These are phyloP conservation scores for Papilio helenus DNA, from an alignment of 1,140 invertebrate genomes.

Conservation along the genomic window DNA sequence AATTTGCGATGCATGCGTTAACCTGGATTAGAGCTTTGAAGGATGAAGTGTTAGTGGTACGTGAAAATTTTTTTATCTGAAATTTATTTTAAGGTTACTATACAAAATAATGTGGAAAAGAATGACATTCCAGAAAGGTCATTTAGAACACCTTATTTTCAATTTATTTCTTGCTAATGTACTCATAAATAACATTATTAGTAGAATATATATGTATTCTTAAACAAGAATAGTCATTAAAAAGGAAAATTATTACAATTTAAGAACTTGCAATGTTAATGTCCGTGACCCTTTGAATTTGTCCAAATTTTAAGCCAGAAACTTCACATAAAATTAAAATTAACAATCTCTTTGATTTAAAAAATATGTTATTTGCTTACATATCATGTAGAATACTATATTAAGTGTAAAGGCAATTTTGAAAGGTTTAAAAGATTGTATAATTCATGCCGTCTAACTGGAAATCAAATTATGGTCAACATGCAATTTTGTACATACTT, in stretches of 20 bases:
- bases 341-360: not conserved
- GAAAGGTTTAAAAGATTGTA: not conserved
- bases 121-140: constrained; percentile 59
- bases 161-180: not conserved
- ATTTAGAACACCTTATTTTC: constrained; percentile 30
- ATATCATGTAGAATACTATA: not conserved
- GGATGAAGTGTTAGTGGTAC: constrained; percentile 75
- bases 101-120: constrained; percentile 45
- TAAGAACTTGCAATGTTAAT: not conserved
- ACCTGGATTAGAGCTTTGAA: constrained; percentile 48
- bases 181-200: not conserved
- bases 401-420: not conserved
- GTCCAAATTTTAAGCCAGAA: not conserved
- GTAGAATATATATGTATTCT: constrained; percentile 1
- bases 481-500: not conserved
- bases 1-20: constrained; percentile 49
- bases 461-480: not conserved
- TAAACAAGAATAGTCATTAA: constrained; percentile 16
- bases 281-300: not conserved
- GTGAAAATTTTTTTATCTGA: constrained; percentile 44
- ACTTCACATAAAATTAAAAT: not conserved
- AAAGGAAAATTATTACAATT: constrained; percentile 1
- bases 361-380: not conserved
- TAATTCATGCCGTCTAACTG: not conserved
- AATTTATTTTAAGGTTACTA: constrained; percentile 26